Percentiles rank a stretch among this genome's conserved stretches.
Conservation (phyloP, 92 coral and sea anemone species). For the Phenganax subtilis region DNA sequence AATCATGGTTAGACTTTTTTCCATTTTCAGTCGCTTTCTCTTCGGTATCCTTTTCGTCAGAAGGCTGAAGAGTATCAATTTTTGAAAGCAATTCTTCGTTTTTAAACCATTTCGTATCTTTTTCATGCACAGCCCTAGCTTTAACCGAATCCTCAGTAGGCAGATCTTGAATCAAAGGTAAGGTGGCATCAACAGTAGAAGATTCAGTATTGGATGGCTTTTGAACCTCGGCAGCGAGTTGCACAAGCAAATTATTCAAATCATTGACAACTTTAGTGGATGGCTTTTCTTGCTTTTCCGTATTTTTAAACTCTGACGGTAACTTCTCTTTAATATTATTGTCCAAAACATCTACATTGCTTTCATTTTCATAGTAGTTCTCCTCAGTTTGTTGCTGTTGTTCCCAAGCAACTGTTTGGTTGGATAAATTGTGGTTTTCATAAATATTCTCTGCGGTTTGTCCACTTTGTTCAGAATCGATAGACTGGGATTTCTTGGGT, state of each 20-base stretch:
- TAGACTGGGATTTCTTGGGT: conserved; percentile 15
- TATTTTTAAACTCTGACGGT: background rate
- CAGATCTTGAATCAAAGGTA: no score
- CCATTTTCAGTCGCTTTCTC: no score
- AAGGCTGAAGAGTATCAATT: no score
- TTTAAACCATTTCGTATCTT: no score
- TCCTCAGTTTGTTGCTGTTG: background rate
- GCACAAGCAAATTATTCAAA: conserved; percentile 20
- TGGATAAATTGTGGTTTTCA: background rate
- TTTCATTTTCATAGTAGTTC: background rate
- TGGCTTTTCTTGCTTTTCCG: background rate
- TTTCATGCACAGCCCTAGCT: no score
- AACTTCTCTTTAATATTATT: background rate
- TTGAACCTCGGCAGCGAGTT: conserved; percentile 24
- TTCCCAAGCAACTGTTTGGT: background rate
- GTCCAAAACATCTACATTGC: background rate
- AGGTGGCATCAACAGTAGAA: background rate
- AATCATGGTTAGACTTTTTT: no score
- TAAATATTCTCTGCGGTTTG: background rate
- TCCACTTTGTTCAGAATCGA: background rate
- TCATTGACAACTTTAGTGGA: conserved; percentile 18
- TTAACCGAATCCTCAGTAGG: no score
- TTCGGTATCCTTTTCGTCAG: no score
- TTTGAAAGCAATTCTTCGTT: no score
- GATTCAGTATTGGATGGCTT: conserved; percentile 2